phyloP scores from a whole-genome alignment of 2,888 invertebrate species.

The Hemithea aestivaria region DNA sequence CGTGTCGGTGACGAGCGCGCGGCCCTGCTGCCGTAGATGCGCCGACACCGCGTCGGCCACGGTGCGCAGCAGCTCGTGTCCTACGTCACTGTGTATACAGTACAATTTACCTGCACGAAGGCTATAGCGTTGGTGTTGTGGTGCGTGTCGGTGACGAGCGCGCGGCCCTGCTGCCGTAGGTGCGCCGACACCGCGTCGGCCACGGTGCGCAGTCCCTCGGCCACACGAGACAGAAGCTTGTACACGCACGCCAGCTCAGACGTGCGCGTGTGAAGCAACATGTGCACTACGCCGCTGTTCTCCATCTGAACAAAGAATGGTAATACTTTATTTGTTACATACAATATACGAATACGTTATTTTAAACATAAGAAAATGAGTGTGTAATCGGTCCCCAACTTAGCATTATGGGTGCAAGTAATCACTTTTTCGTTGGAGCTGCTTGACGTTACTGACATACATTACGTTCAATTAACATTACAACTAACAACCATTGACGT shows the following conservation, averaged over 20 bases:
- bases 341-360: background rate
- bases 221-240: conserved; percentile 95
- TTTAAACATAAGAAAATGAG: no score
- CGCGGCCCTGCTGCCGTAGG: conserved; percentile 96
- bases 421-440: no score
- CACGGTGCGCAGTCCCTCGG: conserved; percentile 96
- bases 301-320: conserved; percentile 86
- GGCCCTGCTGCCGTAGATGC: conserved; percentile 96
- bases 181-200: conserved; percentile 97
- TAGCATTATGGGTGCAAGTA: no score
- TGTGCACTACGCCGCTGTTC: conserved; percentile 99
- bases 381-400: no score
- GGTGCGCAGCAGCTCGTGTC: no score
- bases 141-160: conserved; percentile 96
- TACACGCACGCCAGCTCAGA: conserved; percentile 99
- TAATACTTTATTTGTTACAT: background rate
- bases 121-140: conserved; percentile 94
- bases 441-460: no score
- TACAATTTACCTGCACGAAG: conserved; percentile 87
- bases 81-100: no score
- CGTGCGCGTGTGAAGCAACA: conserved; percentile 98
- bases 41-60: no score
- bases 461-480: no score
- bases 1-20: conserved; percentile 95
- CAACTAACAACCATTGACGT: no score